Evolutionary conservation across 2,888 invertebrate genomes (phyloP).

Genomic region (Eupithecia pulchellata): DNA sequence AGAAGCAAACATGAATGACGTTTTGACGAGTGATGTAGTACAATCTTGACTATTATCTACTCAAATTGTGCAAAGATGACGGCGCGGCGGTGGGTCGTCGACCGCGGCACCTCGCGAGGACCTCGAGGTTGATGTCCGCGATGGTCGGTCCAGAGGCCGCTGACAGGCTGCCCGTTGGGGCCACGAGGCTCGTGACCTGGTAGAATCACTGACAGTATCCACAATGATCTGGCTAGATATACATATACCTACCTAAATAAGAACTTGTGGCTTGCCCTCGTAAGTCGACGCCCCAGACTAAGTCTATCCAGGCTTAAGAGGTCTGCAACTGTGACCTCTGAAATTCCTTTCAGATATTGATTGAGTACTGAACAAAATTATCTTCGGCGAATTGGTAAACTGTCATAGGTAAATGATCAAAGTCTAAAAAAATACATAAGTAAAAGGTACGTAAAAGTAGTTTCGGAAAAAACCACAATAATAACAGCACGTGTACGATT

Average conservation of each 20-base stretch:
- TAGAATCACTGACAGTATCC: slow-evolving; percentile 13
- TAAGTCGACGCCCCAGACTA: neutral
- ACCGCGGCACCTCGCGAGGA: slow-evolving; percentile 65
- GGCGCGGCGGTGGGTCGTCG: slow-evolving; percentile 66
- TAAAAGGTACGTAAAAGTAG: too few species aligned
- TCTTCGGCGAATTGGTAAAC: neutral
- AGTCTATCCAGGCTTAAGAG: neutral
- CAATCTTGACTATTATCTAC: slow-evolving; percentile 41
- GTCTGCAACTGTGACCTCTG: neutral
- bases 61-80: slow-evolving; percentile 69
- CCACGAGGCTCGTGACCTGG: slow-evolving; percentile 39
- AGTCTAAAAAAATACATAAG: too few species aligned
- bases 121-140: slow-evolving; percentile 66
- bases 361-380: neutral
- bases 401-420: neutral
- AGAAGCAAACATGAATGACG: slow-evolving; percentile 11
- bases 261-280: neutral
- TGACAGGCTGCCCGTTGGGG: slow-evolving; percentile 29
- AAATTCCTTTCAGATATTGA: neutral
- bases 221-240: neutral
- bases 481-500: slow-evolving; percentile 27
- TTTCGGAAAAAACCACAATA: slow-evolving; percentile 14
- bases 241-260: too few species aligned
- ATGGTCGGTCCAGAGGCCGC: slow-evolving; percentile 29
- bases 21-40: slow-evolving; percentile 29